These are phyloP conservation scores for Pherbina coryleti DNA, from an alignment of 2,888 invertebrate species.

Conservation along the genomic window DNA sequence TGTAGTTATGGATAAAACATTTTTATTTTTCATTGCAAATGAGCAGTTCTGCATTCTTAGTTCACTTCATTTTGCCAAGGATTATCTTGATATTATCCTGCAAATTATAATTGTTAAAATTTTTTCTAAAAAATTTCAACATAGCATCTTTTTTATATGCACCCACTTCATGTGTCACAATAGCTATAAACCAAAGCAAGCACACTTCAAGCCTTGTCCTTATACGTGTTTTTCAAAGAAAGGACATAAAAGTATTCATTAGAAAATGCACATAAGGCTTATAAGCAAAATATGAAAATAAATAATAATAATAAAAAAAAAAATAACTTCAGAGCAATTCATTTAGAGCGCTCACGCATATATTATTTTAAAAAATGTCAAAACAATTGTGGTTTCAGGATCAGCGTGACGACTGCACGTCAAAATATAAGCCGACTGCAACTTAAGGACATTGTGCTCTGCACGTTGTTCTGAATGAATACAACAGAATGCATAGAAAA, in stretches of 20 bases:
- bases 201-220: neutral
- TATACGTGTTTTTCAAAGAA: neutral
- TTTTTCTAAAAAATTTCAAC: too few relatives aligned
- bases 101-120: too few relatives aligned
- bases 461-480: neutral
- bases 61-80: too few relatives aligned
- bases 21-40: too few relatives aligned
- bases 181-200: neutral
- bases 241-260: too few relatives aligned
- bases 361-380: neutral
- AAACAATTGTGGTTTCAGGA: neutral
- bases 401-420: neutral
- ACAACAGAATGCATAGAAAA: neutral
- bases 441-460: neutral
- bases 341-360: conserved; percentile 26
- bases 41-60: too few relatives aligned
- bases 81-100: too few relatives aligned
- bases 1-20: too few relatives aligned
- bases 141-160: too few relatives aligned
- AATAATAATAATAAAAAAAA: neutral
- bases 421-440: neutral
- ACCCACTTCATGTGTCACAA: too few relatives aligned
- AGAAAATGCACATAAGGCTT: neutral
- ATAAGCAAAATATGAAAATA: neutral
- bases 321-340: neutral